Evolutionary conservation across 2,113 vertebrate species (phyloP), one percentile per base, ranked within the genome.

Genomic region (Salvelinus sp.): DNA sequence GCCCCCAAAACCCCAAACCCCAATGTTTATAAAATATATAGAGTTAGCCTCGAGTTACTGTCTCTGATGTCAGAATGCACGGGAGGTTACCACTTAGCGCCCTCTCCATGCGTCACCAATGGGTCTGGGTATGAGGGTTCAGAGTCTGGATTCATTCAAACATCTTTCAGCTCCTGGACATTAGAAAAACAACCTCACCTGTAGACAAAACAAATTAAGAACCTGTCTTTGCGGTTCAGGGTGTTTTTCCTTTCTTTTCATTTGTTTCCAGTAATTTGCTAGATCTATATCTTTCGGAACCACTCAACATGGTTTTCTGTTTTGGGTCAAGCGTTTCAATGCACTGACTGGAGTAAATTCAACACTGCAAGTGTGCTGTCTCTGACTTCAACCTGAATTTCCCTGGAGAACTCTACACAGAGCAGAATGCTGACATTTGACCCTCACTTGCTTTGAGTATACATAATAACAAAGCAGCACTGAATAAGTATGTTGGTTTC

Each of bases 191-290:
- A 76, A 68, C 69, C 47, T 38, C 64, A 2, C 0, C 76, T 80
- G 57, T 75, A 85, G 86, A 86, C 85, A 76, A 84, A 89, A 87
- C 80, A 89, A 65, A 83, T 79, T 82, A 83, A 84, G 22, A 50
- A 70, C 63, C 76, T 1, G 68, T 67, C 76, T 33, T 67, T 9
- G 5, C 30, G 28, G 13, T 30, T n/a, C 6, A 9, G 20, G 30
- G 66, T 33, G 3, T 62, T 16, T 62, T 78, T 44, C 2, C 28
- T 48, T 71, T 22, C 28, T 72, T 76, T 62, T 65, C 75, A 72
- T 77, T 60, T 64, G 76, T 27, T 64, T 78, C n/a, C 69, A 79
- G 70, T 67, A 33, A 22, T 62, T 62, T 22, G 7, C 58, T 38
- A 9, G 4, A 3, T 33, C 30, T 33, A 38, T 6, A 30, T 68